These are phyloP conservation scores for Cromileptes altivelis DNA, from an alignment of 2,113 vertebrate species.

Conservation along the genomic window DNA sequence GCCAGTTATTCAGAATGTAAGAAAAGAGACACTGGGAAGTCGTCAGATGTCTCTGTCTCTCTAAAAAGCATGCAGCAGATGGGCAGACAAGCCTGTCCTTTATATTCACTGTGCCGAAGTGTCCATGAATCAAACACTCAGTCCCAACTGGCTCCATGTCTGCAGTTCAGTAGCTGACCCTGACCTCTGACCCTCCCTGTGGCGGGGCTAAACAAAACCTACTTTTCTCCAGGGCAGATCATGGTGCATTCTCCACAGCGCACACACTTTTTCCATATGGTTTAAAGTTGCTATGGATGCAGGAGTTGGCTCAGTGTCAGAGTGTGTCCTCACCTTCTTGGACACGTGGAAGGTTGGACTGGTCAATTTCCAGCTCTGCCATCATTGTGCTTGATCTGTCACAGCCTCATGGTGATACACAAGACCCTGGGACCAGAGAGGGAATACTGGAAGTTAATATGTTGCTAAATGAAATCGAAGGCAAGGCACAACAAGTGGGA, in stretches of 20 bases:
- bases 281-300: background rate
- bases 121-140: background rate
- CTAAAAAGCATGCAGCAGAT: background rate
- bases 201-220: conserved; percentile 18
- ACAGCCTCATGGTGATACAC: conserved; percentile 67
- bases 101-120: background rate
- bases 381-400: conserved; percentile 72
- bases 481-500: background rate
- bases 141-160: conserved; percentile 7
- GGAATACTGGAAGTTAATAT: background rate
- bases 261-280: background rate
- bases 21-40: background rate
- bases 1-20: background rate
- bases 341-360: conserved; percentile 84
- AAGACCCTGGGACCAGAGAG: conserved; percentile 23
- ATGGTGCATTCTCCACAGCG: background rate
- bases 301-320: background rate
- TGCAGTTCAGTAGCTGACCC: conserved; percentile 33
- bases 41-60: background rate
- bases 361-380: conserved; percentile 86
- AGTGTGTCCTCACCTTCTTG: conserved; percentile 82
- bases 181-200: conserved; percentile 37
- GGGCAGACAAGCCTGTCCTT: background rate
- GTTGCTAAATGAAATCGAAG: background rate
- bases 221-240: conserved; percentile 9